Conservation (phyloP, 2,888 invertebrate genomes). For the Gandaritis pyraliata region DNA sequence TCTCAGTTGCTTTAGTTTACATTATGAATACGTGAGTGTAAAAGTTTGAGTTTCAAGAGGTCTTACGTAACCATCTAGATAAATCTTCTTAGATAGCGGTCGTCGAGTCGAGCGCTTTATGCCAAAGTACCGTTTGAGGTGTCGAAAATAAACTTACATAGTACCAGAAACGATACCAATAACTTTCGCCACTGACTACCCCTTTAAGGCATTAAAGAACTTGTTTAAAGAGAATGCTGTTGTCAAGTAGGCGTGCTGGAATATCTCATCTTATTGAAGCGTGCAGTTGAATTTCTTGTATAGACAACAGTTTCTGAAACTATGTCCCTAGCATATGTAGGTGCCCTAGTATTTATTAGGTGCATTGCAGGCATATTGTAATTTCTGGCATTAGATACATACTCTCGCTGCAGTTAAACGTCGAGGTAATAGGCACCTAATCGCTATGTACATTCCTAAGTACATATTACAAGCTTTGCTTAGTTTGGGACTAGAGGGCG, state of each 20-base stretch:
- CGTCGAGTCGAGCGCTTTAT: slow-evolving; percentile 60
- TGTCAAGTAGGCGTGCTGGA: no score
- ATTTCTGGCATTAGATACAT: slow-evolving; percentile 28
- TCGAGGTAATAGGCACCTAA: slow-evolving; percentile 1
- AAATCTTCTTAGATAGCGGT: slow-evolving; percentile 67
- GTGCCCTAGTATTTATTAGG: background rate
- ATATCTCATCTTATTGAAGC: no score
- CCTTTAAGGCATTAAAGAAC: no score
- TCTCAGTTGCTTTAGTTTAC: slow-evolving; percentile 4
- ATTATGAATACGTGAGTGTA: slow-evolving; percentile 22
- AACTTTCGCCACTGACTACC: no score
- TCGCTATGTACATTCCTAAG: slow-evolving; percentile 9
- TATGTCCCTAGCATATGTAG: background rate
- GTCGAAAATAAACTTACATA: slow-evolving; percentile 55
- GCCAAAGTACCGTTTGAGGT: slow-evolving; percentile 65
- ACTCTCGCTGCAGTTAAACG: slow-evolving; percentile 6
- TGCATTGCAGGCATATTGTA: slow-evolving; percentile 1
- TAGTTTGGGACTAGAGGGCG: no score
- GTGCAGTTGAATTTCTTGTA: no score
- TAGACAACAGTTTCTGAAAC: no score
- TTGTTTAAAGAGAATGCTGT: no score
- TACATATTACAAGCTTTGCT: no score
- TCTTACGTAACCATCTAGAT: slow-evolving; percentile 60
- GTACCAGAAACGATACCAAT: no score
- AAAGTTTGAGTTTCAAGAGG: slow-evolving; percentile 37